A percentile compares a stretch with the other conserved stretches of the same genome.
phyloP scores from a whole-genome alignment of 2,888 invertebrate species.

The Nomada lathburiana region DNA sequence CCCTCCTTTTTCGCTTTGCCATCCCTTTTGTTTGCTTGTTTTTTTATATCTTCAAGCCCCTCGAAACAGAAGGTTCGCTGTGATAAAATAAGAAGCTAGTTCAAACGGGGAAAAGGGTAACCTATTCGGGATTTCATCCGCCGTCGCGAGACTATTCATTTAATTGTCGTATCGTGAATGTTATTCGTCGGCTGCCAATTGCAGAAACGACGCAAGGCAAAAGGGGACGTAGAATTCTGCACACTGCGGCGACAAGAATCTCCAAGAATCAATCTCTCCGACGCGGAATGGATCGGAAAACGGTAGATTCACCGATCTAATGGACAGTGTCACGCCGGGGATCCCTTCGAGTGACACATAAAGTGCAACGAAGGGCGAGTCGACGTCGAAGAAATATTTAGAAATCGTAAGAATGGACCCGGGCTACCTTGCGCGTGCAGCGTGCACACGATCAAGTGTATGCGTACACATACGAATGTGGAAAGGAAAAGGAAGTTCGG shows the following conservation, averaged over 20 bases:
- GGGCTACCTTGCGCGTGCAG: constrained; percentile 23
- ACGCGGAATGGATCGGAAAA: too few relatives aligned
- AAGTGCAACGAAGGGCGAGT: not conserved
- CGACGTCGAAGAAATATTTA: constrained; percentile 27
- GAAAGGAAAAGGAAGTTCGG: constrained; percentile 22
- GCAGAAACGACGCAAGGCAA: too few relatives aligned
- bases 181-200: too few relatives aligned
- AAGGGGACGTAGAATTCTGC: too few relatives aligned
- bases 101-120: not conserved
- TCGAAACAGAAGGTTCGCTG: not conserved
- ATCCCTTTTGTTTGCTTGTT: not conserved
- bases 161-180: not conserved
- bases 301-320: too few relatives aligned
- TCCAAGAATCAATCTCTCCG: too few relatives aligned
- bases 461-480: constrained; percentile 8
- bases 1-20: too few relatives aligned
- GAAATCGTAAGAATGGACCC: constrained; percentile 47
- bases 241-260: too few relatives aligned
- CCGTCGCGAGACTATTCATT: not conserved
- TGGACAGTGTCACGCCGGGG: too few relatives aligned
- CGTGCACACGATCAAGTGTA: constrained; percentile 30
- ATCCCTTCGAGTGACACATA: too few relatives aligned
- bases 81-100: not conserved
- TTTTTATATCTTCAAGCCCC: not conserved
- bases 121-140: not conserved